Conservation (phyloP, 2,797 vertebrate genomes). For the Podarcis siculus region DNA sequence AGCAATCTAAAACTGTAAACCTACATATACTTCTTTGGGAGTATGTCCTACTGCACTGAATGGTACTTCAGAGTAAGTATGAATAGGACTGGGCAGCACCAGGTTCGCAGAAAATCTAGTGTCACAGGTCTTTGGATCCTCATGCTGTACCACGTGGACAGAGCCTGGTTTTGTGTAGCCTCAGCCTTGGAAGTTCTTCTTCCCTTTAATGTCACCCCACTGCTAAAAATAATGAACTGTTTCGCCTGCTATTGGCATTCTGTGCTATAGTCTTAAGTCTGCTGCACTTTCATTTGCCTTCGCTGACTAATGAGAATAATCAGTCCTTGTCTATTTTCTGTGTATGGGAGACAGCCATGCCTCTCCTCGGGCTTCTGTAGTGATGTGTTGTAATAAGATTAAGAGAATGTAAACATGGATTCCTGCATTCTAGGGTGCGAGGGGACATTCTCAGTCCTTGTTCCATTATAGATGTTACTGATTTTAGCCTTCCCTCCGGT, state of each 20-base stretch:
- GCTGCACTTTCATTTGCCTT: constrained; percentile 39
- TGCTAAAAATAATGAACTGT: neutral
- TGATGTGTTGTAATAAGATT: constrained; percentile 31
- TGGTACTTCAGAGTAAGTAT: neutral
- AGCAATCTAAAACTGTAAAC: neutral
- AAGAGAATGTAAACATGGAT: constrained; percentile 24
- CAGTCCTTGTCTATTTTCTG: constrained; percentile 24
- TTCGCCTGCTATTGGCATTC: constrained; percentile 23
- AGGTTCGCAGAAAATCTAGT: neutral
- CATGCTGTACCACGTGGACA: constrained; percentile 7
- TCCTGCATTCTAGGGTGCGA: constrained; percentile 34
- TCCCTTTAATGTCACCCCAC: constrained; percentile 5
- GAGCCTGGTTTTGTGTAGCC: neutral
- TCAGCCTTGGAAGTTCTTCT: neutral
- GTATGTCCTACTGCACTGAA: neutral
- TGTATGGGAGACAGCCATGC: neutral
- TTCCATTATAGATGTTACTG: constrained; percentile 34
- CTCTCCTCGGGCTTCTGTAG: constrained; percentile 31
- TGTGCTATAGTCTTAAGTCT: constrained; percentile 7
- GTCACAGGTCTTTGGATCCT: neutral
- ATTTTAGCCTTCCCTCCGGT: constrained; percentile 2
- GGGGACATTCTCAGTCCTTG: neutral
- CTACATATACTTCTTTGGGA: neutral
- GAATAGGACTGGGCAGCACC: neutral
- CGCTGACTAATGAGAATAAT: constrained; percentile 27